Conservation (phyloP, 2,113 vertebrate genomes). For the Ariopsis seemanni region DNA sequence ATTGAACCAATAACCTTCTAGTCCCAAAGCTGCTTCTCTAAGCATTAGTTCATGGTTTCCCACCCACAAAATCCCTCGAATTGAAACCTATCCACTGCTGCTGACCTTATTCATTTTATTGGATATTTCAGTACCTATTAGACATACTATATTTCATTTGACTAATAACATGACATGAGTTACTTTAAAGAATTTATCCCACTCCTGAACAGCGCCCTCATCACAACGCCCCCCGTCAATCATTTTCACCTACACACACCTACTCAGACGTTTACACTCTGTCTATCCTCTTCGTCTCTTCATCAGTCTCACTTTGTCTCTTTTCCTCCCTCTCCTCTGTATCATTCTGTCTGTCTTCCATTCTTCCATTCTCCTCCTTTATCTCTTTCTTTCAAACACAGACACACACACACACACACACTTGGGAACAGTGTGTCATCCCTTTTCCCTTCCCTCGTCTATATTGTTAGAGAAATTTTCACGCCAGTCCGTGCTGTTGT, state of each 20-base stretch:
- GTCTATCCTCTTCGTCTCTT: not conserved
- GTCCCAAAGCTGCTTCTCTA: too few relatives aligned
- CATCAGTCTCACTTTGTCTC: not conserved
- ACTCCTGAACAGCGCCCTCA: not conserved
- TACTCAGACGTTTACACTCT: not conserved
- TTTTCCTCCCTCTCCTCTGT: not conserved
- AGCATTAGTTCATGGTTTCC: too few relatives aligned
- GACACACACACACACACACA: slow-evolving; percentile 40
- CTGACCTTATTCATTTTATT: too few relatives aligned
- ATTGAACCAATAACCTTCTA: too few relatives aligned
- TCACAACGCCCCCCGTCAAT: not conserved
- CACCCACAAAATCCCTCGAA: too few relatives aligned
- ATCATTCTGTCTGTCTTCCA: not conserved
- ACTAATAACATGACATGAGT: not conserved
- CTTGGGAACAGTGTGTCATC: slow-evolving; percentile 38
- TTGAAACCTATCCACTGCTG: too few relatives aligned
- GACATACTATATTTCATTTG: not conserved
- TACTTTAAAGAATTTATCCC: not conserved
- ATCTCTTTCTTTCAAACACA: slow-evolving; percentile 21
- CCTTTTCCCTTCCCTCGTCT: slow-evolving; percentile 33
- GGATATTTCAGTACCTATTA: not conserved
- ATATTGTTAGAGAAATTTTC: slow-evolving; percentile 42
- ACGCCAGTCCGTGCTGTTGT: slow-evolving; percentile 54
- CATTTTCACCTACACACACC: not conserved
- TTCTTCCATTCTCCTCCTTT: slow-evolving; percentile 10